Evolutionary conservation across 2,113 vertebrate genomes (phyloP).

Genomic region (Malurus melanocephalus): DNA sequence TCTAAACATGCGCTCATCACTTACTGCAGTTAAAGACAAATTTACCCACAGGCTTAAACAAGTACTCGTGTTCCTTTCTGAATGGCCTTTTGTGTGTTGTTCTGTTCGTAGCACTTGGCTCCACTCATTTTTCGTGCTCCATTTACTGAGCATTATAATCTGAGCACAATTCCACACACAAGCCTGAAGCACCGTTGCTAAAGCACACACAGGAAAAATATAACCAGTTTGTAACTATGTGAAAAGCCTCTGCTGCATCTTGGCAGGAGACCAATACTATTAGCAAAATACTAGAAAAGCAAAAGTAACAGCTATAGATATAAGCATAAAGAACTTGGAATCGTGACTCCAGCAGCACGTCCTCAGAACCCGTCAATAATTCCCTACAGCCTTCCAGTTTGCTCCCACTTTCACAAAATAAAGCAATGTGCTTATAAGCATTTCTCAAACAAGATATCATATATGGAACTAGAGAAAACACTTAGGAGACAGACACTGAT

Average conservation of each 20-base stretch:
- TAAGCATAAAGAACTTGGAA: background rate
- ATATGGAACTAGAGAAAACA: background rate
- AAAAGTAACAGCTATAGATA: background rate
- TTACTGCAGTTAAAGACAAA: background rate
- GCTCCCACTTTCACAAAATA: background rate
- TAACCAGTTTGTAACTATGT: background rate
- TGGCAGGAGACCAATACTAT: background rate
- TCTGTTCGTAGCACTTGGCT: background rate
- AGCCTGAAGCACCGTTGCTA: background rate
- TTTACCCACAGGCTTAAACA: background rate
- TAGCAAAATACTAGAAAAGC: background rate
- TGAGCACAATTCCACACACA: background rate
- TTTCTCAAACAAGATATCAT: background rate
- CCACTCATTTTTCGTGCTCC: background rate
- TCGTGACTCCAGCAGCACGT: fast-evolving
- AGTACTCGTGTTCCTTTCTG: background rate
- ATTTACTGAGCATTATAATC: background rate
- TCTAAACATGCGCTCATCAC: background rate
- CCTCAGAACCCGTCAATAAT: background rate
- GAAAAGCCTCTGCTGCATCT: background rate
- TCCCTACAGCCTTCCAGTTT: background rate
- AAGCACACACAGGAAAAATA: background rate
- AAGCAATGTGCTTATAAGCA: background rate
- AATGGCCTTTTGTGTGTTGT: background rate
- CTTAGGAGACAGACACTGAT: background rate